Evolutionary conservation across 2,888 invertebrate genomes (phyloP), one percentile per base, ranked within the genome.

Genomic region (Baccha elongata): DNA sequence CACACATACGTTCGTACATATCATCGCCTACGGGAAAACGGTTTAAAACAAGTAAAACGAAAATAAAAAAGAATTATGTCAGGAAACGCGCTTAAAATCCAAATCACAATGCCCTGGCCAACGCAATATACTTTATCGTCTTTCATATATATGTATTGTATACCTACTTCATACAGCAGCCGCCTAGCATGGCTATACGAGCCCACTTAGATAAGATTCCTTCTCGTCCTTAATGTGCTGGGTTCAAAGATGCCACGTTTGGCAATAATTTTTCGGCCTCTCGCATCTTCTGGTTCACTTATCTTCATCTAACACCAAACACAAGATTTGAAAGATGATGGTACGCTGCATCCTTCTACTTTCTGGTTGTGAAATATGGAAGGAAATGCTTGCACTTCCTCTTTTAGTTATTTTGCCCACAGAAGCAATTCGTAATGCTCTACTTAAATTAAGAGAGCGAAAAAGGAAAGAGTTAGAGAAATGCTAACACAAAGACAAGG

Each of bases 191-290:
- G 15, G 58, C 60, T 26, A n/a, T n/a, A 60, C 44, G 8, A 60
- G 35, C 40, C 44, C 55, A 58, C 72, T 52, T 60, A 72, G 65
- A 79, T 78, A 73, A 73, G 53, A 67, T 67, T 78, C 65, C 29
- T 58, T 32, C 26, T 73, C 78, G 60, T 65, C 60, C 58, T 42
- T 72, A 65, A 50, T 71, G 64, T 67, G 42, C 11, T 52, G 3
- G 42, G 78, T 78, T 72, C 72, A 72, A 68, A 73, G 67, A 58
- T 72, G 58, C 60, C 79, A 73, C 73, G 79, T 73, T 53, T 67
- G 67, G 73, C 13, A 73, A 79, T 79, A 79, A 79, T 79, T 79
- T 73, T 67, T 68, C 52, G 37, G 52, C 21, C 29, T 32, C 40
- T 46, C 60, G 19, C 37, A 42, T 72, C 64, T 55, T 64, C 19